Conservation (phyloP, 2,113 vertebrate species). For the Platanista minor region DNA sequence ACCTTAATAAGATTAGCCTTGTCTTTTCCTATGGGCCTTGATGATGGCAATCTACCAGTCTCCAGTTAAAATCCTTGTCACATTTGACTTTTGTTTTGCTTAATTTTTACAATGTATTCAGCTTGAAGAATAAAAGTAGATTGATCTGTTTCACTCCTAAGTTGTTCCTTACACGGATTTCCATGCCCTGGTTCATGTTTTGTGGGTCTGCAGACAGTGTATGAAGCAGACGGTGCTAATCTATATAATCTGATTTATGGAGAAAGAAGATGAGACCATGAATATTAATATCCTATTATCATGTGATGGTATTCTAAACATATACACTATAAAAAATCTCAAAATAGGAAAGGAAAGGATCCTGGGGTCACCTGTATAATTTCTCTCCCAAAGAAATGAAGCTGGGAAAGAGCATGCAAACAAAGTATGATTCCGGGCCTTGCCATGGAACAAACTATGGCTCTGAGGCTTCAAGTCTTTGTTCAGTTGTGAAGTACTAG, state of each 20-base stretch:
- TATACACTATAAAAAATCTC: constrained; percentile 43
- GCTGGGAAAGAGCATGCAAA: background rate
- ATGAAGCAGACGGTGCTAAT: constrained; percentile 38
- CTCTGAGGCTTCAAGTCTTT: background rate
- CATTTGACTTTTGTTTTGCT: constrained; percentile 67
- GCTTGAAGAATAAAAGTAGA: constrained; percentile 50
- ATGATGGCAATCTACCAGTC: constrained; percentile 54
- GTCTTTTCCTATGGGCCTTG: constrained; percentile 63
- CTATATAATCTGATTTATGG: constrained; percentile 53
- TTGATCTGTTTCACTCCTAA: constrained; percentile 51
- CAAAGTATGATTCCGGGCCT: background rate
- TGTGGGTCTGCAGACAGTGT: background rate
- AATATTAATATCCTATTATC: constrained; percentile 71
- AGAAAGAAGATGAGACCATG: constrained; percentile 59
- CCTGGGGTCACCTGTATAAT: constrained; percentile 16
- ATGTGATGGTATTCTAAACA: constrained; percentile 52
- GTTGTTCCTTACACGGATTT: constrained; percentile 45
- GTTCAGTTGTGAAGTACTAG: background rate
- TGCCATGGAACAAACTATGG: background rate
- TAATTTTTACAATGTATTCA: constrained; percentile 59
- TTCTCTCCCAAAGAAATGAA: constrained; percentile 23
- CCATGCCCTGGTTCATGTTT: background rate
- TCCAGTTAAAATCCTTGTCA: constrained; percentile 60
- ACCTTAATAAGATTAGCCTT: constrained; percentile 62
- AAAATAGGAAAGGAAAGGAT: constrained; percentile 13